A percentile compares a stretch with the other conserved stretches of the same genome.
phyloP scores from a whole-genome alignment of 2,888 invertebrate genomes.

The Oeneis ivallda region DNA sequence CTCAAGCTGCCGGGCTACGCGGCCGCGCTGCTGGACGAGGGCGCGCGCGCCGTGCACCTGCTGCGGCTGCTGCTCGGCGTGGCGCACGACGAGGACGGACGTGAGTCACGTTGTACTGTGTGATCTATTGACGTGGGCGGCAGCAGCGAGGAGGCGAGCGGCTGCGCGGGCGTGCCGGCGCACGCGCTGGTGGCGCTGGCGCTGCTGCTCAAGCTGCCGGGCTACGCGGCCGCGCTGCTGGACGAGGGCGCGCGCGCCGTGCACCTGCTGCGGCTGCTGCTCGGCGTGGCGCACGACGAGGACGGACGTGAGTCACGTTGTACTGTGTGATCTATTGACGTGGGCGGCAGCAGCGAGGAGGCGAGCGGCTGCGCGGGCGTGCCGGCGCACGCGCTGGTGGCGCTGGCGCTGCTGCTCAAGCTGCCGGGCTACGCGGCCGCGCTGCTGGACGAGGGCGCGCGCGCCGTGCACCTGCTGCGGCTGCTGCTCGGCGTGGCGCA shows the following conservation, averaged over 20 bases:
- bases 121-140: too few relatives aligned
- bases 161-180: too few relatives aligned
- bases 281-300: constrained; percentile 95
- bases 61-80: constrained; percentile 93
- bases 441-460: constrained; percentile 89
- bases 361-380: constrained; percentile 77
- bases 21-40: constrained; percentile 91
- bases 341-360: constrained; percentile 63
- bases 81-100: constrained; percentile 95
- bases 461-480: constrained; percentile 92
- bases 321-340: neutral
- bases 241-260: constrained; percentile 92
- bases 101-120: constrained; percentile 70
- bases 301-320: constrained; percentile 86
- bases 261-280: constrained; percentile 90
- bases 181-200: constrained; percentile 97
- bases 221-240: constrained; percentile 94
- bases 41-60: constrained; percentile 92
- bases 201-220: constrained; percentile 92
- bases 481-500: constrained; percentile 94
- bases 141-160: too few relatives aligned
- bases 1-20: constrained; percentile 95
- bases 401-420: constrained; percentile 93
- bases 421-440: constrained; percentile 96
- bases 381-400: constrained; percentile 94